Evolutionary conservation across 2,888 invertebrate species (phyloP).

Genomic region (Pollenia amentaria): DNA sequence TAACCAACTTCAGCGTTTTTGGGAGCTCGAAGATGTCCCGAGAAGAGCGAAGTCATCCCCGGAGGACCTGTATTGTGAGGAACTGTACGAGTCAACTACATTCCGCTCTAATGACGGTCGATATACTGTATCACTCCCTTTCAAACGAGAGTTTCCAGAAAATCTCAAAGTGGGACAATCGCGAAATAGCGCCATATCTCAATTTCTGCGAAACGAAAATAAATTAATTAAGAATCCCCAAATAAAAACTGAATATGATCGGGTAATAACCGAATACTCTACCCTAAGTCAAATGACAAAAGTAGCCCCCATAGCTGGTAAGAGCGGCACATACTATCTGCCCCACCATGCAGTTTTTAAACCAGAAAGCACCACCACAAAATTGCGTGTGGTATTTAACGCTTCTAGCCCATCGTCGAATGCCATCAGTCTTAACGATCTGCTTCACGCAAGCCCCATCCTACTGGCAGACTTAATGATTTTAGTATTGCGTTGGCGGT

Average conservation of each 20-base stretch:
- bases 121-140: conserved; percentile 6
- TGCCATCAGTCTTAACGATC: no score
- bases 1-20: not conserved
- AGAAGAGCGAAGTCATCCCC: not conserved
- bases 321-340: not conserved
- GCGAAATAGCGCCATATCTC: not conserved
- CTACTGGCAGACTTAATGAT: not conserved
- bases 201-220: conserved; percentile 19
- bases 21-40: not conserved
- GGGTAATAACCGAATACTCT: no score
- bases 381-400: no score
- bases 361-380: no score
- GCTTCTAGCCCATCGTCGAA: no score
- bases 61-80: conserved; percentile 16
- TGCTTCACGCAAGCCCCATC: not conserved
- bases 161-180: not conserved
- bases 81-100: conserved; percentile 9
- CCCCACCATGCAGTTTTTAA: conserved; percentile 16
- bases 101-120: not conserved
- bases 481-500: conserved; percentile 2
- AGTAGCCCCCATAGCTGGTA: no score
- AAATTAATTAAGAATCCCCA: not conserved
- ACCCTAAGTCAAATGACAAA: not conserved
- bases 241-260: no score
- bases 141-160: not conserved